phyloP scores from a whole-genome alignment of 2,113 vertebrate genomes.

The Phalacrocorax pelagicus region DNA sequence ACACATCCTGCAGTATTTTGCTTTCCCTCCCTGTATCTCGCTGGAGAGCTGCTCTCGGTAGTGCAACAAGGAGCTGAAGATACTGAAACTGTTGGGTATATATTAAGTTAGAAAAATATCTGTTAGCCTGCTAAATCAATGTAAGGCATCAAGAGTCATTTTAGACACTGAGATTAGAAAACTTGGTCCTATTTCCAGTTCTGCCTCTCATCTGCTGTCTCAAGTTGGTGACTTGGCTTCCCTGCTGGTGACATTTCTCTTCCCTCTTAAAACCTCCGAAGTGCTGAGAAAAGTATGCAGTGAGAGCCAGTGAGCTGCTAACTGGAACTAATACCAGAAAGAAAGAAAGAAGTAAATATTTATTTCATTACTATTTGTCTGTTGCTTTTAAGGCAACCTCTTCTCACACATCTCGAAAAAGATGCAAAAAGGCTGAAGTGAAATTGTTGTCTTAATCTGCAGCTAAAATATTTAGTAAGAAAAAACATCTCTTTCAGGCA shows the following conservation, averaged over 20 bases:
- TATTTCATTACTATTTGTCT: background rate
- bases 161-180: background rate
- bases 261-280: background rate
- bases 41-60: background rate
- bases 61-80: background rate
- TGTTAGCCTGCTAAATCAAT: background rate
- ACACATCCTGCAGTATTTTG: background rate
- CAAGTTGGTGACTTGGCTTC: background rate
- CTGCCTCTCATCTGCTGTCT: background rate
- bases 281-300: background rate
- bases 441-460: background rate
- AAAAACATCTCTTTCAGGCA: background rate
- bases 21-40: background rate
- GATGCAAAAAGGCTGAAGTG: background rate
- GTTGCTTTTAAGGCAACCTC: background rate
- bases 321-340: background rate
- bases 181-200: background rate
- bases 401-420: background rate
- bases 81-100: background rate
- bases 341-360: background rate
- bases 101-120: background rate
- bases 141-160: background rate
- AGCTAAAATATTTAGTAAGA: background rate
- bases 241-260: background rate
- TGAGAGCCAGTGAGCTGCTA: background rate